phyloP scores from a whole-genome alignment of 2,797 vertebrate species.

The Lates japonicus region DNA sequence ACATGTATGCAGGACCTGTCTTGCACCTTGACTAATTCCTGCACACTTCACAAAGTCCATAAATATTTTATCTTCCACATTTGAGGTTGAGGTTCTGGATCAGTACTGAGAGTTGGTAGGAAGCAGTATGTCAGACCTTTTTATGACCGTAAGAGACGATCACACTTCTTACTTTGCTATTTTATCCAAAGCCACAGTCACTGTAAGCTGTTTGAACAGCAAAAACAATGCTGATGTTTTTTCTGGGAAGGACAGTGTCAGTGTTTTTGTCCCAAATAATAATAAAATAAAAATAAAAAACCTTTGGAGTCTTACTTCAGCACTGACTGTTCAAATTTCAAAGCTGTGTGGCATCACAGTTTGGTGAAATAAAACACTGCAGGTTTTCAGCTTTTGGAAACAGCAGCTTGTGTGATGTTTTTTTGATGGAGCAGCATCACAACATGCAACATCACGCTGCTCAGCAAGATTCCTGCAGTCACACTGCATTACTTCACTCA shows the following conservation, averaged over 20 bases:
- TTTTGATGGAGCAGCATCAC: constrained; percentile 26
- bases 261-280: no score
- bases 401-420: constrained; percentile 14
- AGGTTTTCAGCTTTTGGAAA: not conserved
- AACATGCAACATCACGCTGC: constrained; percentile 29
- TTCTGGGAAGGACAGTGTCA: not conserved
- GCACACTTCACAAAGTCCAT: not conserved
- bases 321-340: not conserved
- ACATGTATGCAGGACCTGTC: not conserved
- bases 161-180: not conserved
- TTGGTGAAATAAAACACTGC: not conserved
- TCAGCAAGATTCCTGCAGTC: constrained; percentile 49
- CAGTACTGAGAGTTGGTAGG: not conserved
- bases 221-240: not conserved
- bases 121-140: not conserved
- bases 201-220: not conserved
- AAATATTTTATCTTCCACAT: not conserved
- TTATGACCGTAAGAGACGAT: not conserved
- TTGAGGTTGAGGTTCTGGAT: not conserved
- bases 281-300: no score
- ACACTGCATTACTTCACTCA: constrained; percentile 44
- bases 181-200: not conserved
- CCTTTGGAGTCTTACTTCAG: no score
- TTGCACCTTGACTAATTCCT: not conserved
- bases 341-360: not conserved